Percentiles rank a stretch among this genome's conserved stretches.
Conservation (phyloP, 2,888 invertebrate genomes). For the Cylloceria caligata region DNA sequence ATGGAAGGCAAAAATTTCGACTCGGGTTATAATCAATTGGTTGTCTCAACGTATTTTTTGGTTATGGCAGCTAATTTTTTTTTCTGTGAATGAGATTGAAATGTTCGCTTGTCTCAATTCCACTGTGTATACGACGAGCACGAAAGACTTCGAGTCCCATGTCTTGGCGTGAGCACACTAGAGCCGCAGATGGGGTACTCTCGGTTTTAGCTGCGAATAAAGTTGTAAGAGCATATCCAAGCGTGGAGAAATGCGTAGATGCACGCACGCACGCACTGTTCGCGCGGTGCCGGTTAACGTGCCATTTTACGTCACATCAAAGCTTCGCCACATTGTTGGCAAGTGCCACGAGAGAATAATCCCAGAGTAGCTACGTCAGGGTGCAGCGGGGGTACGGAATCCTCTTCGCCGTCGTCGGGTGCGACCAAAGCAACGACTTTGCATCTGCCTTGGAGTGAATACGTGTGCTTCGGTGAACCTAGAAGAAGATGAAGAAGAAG, state of each 20-base stretch:
- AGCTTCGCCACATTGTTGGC: slow-evolving; percentile 83
- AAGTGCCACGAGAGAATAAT: slow-evolving; percentile 71
- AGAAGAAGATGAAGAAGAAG: neutral
- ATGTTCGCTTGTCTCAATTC: too few species aligned
- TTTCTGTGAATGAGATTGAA: too few species aligned
- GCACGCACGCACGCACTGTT: slow-evolving; percentile 40
- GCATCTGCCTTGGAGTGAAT: slow-evolving; percentile 12
- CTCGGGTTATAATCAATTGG: too few species aligned
- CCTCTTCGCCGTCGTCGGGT: slow-evolving; percentile 39
- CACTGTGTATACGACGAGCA: neutral
- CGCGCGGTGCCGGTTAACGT: slow-evolving; percentile 72
- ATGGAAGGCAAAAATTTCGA: too few species aligned
- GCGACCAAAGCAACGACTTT: slow-evolving; percentile 21
- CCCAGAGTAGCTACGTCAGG: slow-evolving; percentile 12
- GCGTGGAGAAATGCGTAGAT: slow-evolving; percentile 40
- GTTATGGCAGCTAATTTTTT: too few species aligned
- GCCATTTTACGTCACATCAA: slow-evolving; percentile 82
- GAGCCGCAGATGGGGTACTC: neutral
- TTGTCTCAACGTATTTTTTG: too few species aligned
- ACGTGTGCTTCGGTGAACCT: neutral
- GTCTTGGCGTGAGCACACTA: neutral
- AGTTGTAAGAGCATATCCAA: slow-evolving; percentile 60
- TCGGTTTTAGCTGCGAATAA: slow-evolving; percentile 36
- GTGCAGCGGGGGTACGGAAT: neutral
- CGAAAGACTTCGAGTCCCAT: neutral